Base-by-base conservation (phyloP, 2,888 invertebrate species). In the Horisme vitalbata region DNA sequence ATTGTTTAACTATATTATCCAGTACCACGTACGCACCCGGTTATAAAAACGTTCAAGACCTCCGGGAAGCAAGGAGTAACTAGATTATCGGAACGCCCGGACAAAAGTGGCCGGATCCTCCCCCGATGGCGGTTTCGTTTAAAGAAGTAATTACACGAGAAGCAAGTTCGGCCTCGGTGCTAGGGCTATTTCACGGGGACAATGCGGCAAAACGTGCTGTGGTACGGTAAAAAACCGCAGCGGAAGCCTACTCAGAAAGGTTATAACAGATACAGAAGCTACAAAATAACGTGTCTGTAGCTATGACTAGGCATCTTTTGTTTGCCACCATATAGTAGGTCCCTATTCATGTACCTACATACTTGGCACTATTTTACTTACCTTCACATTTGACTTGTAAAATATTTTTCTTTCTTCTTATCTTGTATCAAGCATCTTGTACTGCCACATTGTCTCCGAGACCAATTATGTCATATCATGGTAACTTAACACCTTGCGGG, bases 71-170 rank as follows among this genome's bases (percentile, higher is more conserved):
- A 67, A 46, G 64, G 67, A 53, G 63, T 80, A 83, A 81, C 75
- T 81, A 68, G 79, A 82, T 83, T 82, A 81, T 79, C 76, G 70
- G 64, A 59, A 66, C 74, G 70, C 72, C 72, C 71, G 72, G 75
- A 79, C 74, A 77, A 79, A 80, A 79, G 75, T 73, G 77, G 75
- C 75, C 78, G 73, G 66, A 68, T 65, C 65, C 69, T 65, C 72
- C 76, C 71, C 68, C 68, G 65, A 68, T 63, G 69, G 74, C 71
- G 76, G 82, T 74, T 83, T 82, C 83, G 80, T 85, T 85, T 84
- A 84, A 86, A 84, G 85, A 85, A 83, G 86, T 88, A 86, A 88
- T 89, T 88, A 87, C 79, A 78, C 63, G 75, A 81, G 71, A 74
- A 74, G 78, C 75, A 79, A 85, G 78, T 84, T 80, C 61, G 74